Base-by-base conservation (phyloP, 2,113 vertebrate genomes). In the Hydropotes inermis region DNA sequence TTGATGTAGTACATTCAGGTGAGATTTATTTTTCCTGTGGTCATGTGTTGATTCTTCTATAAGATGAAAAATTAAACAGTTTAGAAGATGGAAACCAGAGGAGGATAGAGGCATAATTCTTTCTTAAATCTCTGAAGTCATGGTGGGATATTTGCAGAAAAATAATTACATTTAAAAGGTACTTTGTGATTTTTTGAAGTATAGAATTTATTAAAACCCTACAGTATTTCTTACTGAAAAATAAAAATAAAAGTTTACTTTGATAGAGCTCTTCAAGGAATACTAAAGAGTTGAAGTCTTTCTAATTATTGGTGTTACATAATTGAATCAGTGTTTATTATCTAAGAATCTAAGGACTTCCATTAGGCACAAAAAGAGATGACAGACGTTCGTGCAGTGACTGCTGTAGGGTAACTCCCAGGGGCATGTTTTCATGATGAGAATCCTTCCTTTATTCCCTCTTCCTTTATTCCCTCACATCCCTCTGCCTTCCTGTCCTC, bases 81-180 rank as follows among this genome's bases (percentile, higher is more conserved):
- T 87, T 94, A 70, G 82, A 96, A 16, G 52, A 87, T 94, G 27
- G 43, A 97, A 97, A 89, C 78, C 55, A 97, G 91, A 83, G 60
- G 90, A 94, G 30, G 70, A 43, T 70, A 70, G 58, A 95, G 47
- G 36, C 16, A 25, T 76, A 27, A 94, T 93, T 96, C 64, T 89
- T 89, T 89, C 39, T 1, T 78, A 86, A 76, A 83, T 89, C 76
- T 95, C 84, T 95, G 84, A 89, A 93, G 60, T 81, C 76, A 21
- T 28, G 10, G 30, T 50, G 23, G 43, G 12, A 93, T 91, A 57
- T 33, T 86, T 87, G 45, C 67, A 21, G 5, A 12, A 0, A 39
- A 45, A 47, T 52, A 33, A 27, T 43, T 78, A 47, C 27, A 55
- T 60, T 94, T 78, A 17, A 89, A 94, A 84, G 17, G 30, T 84